phyloP scores from a whole-genome alignment of 1,140 invertebrate genomes.

The Hypothenemus hampei region DNA sequence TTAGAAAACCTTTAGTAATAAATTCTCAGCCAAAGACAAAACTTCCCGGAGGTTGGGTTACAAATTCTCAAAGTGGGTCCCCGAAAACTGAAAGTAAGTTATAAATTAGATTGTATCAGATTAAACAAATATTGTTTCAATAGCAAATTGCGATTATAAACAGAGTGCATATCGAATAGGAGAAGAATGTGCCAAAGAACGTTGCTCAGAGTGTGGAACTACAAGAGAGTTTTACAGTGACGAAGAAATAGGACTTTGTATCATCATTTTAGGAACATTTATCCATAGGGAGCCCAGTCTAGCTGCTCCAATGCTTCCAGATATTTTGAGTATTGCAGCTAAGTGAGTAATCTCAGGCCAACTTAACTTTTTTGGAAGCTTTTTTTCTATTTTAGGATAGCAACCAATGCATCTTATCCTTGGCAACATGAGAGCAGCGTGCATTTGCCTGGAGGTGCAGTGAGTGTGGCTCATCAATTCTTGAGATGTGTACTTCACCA shows the following conservation, averaged over 20 bases:
- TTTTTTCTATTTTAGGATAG: conserved; percentile 52
- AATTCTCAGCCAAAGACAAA: conserved; percentile 47
- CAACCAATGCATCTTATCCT: conserved; percentile 70
- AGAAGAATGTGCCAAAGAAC: conserved; percentile 65
- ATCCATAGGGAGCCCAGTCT: conserved; percentile 92
- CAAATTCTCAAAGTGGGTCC: conserved; percentile 35
- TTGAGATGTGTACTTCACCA: conserved; percentile 94
- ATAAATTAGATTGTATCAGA: neutral
- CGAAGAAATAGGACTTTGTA: conserved; percentile 91
- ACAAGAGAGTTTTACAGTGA: conserved; percentile 92
- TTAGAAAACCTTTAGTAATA: conserved; percentile 44
- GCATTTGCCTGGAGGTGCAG: conserved; percentile 80
- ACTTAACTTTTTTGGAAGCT: too few species aligned
- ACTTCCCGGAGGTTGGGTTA: conserved; percentile 41
- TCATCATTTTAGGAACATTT: conserved; percentile 91
- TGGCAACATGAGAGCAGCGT: conserved; percentile 89
- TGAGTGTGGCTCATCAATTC: conserved; percentile 95
- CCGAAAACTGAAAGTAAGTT: conserved; percentile 34
- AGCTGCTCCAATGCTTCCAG: conserved; percentile 87
- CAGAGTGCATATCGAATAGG: conserved; percentile 63
- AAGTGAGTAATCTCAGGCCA: conserved; percentile 56
- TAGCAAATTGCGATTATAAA: conserved; percentile 46
- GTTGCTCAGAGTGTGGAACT: conserved; percentile 75
- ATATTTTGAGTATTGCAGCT: conserved; percentile 82
- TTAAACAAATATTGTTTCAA: conserved; percentile 8